Evolutionary conservation across 2,888 invertebrate genomes (phyloP), one percentile per base, ranked within the genome.

Genomic region (Clusia tigrina): DNA sequence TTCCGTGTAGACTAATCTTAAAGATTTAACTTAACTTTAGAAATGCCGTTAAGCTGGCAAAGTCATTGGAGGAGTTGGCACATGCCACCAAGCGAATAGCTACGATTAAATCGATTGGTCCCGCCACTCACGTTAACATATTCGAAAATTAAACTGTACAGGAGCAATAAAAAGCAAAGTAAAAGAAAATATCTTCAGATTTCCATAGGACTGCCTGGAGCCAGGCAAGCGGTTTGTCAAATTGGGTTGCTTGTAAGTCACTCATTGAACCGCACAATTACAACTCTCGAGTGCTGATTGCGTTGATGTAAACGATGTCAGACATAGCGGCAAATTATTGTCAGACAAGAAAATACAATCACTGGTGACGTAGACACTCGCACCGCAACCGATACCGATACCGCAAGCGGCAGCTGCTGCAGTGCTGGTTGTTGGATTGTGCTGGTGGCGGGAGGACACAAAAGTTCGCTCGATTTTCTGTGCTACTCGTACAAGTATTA

Each of bases 221-320:
- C n/a, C n/a, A n/a, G n/a, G n/a, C n/a, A n/a, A n/a, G n/a, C n/a
- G 48, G 48, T 18, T 48, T 48, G 20, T 48, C 48, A 20, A 48
- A 48, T 48, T 18, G n/a, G 20, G 6, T 48, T 48, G 48, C 22
- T 9, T 20, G 48, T 48, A 18, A 48, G 20, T 18, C 22, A 48
- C 6, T 20, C 48, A 48, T 48, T 22, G 48, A 48, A 22, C 48
- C 48, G 22, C n/a, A n/a, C 48, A 48, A 48, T 48, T 48, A 48
- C 48, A 48, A 48, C 22, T 48, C 48, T 48, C 48, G 6, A 48
- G 22, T 48, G 48, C 3, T 22, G 48, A 48, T 20, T 18, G 15
- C 48, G 15, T 15, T 42, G 42, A 6, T 42, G 42, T 32, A 9
- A 12, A 32, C 6, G 32, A 32, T 32, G 12, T 9, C 12, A 32